phyloP scores from a whole-genome alignment of 2,888 invertebrate species.

The Nephrotoma appendiculata region DNA sequence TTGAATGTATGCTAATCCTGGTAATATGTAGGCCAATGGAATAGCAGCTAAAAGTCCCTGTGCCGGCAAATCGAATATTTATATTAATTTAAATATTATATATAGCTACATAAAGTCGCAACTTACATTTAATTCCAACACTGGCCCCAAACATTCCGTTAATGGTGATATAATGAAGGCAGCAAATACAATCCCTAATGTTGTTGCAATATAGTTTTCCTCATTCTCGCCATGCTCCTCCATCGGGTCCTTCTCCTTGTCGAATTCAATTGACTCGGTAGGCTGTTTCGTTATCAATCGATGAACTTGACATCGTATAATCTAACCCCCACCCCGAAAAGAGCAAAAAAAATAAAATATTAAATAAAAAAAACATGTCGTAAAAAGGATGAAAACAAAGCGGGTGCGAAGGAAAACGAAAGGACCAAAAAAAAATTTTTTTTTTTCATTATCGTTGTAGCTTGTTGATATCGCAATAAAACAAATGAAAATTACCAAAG shows the following conservation, averaged over 20 bases:
- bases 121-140: slow-evolving; percentile 64
- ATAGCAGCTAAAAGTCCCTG: slow-evolving; percentile 71
- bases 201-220: slow-evolving; percentile 28
- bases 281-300: slow-evolving; percentile 24
- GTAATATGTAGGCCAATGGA: slow-evolving; percentile 68
- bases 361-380: not conserved
- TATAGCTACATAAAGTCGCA: not conserved
- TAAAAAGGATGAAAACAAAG: not conserved
- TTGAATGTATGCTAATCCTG: slow-evolving; percentile 62
- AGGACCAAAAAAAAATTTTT: not conserved
- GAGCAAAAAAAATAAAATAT: not conserved
- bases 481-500: not conserved
- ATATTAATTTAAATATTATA: not conserved
- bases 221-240: slow-evolving; percentile 29
- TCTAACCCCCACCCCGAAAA: slow-evolving; percentile 16
- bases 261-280: slow-evolving; percentile 28
- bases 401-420: not conserved
- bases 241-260: slow-evolving; percentile 30
- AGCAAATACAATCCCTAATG: slow-evolving; percentile 46
- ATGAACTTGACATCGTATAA: slow-evolving; percentile 30
- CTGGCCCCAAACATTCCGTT: slow-evolving; percentile 70
- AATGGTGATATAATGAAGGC: slow-evolving; percentile 63
- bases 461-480: not conserved
- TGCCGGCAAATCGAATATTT: not conserved
- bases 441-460: not conserved